Conservation (phyloP, 2,113 vertebrate species). For the Narcine bancroftii region DNA sequence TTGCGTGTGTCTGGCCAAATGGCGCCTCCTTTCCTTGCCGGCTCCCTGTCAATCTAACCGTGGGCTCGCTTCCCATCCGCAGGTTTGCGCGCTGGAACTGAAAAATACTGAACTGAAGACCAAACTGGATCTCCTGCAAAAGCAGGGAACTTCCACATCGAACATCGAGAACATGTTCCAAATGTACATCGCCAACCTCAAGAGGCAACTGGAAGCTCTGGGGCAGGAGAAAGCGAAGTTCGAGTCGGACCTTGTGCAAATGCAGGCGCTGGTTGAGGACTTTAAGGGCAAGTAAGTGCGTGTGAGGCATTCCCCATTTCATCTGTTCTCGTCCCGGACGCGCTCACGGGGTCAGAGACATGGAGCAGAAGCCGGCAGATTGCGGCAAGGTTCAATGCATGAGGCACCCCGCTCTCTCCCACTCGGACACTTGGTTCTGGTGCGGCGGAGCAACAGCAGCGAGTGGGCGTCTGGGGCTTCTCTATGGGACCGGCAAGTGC, state of each 20-base stretch:
- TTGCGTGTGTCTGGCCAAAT: not conserved
- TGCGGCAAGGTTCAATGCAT: not conserved
- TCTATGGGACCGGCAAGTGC: not conserved
- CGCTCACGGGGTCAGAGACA: too few relatives aligned
- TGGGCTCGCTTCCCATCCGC: not conserved
- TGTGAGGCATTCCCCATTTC: not conserved
- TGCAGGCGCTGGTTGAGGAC: slow-evolving; percentile 71
- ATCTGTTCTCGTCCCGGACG: not conserved
- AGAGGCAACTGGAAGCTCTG: slow-evolving; percentile 64
- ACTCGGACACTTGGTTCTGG: too few relatives aligned
- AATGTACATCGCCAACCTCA: slow-evolving; percentile 64
- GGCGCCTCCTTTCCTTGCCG: not conserved
- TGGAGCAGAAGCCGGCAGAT: not conserved
- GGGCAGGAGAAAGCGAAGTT: slow-evolving; percentile 70
- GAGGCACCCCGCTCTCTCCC: too few relatives aligned
- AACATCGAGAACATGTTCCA: slow-evolving; percentile 68
- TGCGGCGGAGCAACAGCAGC: too few relatives aligned
- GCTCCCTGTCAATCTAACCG: not conserved
- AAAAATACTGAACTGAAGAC: slow-evolving; percentile 88
- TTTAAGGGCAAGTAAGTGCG: slow-evolving; percentile 74
- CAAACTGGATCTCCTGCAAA: slow-evolving; percentile 76
- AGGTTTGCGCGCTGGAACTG: slow-evolving; percentile 82
- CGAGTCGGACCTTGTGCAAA: slow-evolving; percentile 64
- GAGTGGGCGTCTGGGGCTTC: too few relatives aligned
- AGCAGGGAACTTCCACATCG: slow-evolving; percentile 62